phyloP scores from a whole-genome alignment of 2,113 vertebrate species.

The Eurystomus gularis region DNA sequence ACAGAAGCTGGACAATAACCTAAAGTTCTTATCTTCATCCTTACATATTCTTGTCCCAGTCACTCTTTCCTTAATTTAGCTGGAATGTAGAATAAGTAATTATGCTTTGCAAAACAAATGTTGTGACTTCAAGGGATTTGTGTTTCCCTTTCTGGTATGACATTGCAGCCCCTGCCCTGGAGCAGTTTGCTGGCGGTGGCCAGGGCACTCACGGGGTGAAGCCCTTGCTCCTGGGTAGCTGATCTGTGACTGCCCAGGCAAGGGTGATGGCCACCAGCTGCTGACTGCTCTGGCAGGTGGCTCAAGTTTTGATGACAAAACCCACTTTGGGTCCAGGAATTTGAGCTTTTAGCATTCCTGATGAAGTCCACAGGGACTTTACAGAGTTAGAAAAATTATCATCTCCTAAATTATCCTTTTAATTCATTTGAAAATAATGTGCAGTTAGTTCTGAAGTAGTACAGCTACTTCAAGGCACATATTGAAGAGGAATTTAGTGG shows the following conservation, averaged over 20 bases:
- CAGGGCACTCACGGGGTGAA: rapidly evolving
- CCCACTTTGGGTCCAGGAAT: neutral
- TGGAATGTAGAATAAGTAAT: neutral
- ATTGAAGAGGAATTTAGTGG: neutral
- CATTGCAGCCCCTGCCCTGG: neutral
- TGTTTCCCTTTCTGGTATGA: neutral
- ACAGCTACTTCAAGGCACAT: neutral
- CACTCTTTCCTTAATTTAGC: neutral
- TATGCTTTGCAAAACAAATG: neutral
- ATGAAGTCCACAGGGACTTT: neutral
- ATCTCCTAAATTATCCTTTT: neutral
- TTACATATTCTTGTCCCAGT: neutral
- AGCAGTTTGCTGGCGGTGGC: neutral
- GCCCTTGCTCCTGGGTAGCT: neutral
- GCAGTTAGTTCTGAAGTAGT: neutral
- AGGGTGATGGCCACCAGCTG: neutral
- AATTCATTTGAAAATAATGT: neutral
- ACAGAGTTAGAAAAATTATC: neutral
- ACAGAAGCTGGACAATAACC: neutral
- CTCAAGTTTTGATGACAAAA: neutral
- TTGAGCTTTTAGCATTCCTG: neutral
- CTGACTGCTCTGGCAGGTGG: neutral
- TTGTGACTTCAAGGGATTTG: neutral
- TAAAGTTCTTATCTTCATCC: neutral
- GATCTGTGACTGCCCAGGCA: neutral